Evolutionary conservation across 2,797 vertebrate genomes (phyloP).

Genomic region (Bovichtus variegatus): DNA sequence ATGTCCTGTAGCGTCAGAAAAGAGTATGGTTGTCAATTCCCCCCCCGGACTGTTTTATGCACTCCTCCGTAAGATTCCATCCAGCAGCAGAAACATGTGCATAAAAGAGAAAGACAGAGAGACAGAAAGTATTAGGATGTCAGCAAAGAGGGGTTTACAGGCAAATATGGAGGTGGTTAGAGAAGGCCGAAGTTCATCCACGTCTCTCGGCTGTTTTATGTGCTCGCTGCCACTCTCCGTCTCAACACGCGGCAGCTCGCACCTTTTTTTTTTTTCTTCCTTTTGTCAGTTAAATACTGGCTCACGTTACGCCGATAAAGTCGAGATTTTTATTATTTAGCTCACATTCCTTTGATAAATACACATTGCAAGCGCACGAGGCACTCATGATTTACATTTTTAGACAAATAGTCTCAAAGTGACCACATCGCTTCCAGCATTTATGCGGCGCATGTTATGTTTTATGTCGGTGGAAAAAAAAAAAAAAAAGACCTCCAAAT

Average conservation of each 20-base stretch:
- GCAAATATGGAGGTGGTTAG: slow-evolving; percentile 52
- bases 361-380: slow-evolving; percentile 1
- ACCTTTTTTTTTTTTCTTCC: not conserved
- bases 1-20: slow-evolving; percentile 22
- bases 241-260: slow-evolving; percentile 7
- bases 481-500: slow-evolving; percentile 29
- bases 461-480: slow-evolving; percentile 15
- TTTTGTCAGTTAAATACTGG: slow-evolving; percentile 1
- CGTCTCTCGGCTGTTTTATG: slow-evolving; percentile 46
- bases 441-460: not conserved
- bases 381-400: not conserved
- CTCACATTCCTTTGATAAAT: not conserved
- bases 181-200: slow-evolving; percentile 40
- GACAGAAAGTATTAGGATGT: slow-evolving; percentile 41
- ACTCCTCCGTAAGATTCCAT: slow-evolving; percentile 23
- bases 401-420: not conserved
- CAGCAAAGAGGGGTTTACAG: slow-evolving; percentile 29
- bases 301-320: not conserved
- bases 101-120: slow-evolving; percentile 14
- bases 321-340: not conserved
- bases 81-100: slow-evolving; percentile 24
- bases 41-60: slow-evolving; percentile 32
- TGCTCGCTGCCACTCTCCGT: slow-evolving; percentile 37
- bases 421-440: slow-evolving; percentile 8
- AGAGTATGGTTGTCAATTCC: slow-evolving; percentile 29